phyloP scores from a whole-genome alignment of 2,888 invertebrate genomes.

The Coleophora deauratella region DNA sequence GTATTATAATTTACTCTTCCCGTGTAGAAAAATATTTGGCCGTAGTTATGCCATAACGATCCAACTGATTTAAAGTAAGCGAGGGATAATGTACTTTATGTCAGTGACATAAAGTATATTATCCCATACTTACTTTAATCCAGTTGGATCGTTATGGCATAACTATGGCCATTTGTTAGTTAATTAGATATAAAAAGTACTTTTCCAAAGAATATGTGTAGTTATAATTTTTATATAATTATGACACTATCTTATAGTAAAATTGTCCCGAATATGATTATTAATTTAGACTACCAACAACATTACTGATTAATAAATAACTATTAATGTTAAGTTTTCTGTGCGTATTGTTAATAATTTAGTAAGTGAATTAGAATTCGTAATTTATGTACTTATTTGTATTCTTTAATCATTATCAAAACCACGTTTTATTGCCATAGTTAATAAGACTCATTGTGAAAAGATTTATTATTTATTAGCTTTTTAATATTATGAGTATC shows the following conservation, averaged over 20 bases:
- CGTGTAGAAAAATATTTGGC: no score
- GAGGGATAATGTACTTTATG: no score
- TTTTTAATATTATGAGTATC: no score
- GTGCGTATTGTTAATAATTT: slow-evolving; percentile 22
- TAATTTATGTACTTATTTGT: slow-evolving; percentile 22
- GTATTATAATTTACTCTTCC: no score
- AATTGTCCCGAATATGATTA: no score
- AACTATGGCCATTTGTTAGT: no score
- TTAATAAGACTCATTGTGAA: slow-evolving; percentile 31
- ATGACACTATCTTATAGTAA: slow-evolving; percentile 8
- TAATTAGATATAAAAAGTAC: background rate
- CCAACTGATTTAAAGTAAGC: no score
- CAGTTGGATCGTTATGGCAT: no score
- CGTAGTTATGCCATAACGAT: no score
- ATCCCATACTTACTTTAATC: no score
- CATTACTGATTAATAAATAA: slow-evolving; percentile 2
- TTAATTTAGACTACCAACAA: slow-evolving; percentile 8
- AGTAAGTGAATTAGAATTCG: slow-evolving; percentile 15
- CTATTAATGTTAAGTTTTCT: slow-evolving; percentile 9
- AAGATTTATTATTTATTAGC: no score
- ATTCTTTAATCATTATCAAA: background rate
- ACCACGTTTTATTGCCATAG: slow-evolving; percentile 12
- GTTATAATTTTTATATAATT: slow-evolving; percentile 15
- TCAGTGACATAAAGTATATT: no score
- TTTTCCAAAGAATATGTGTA: slow-evolving; percentile 33